Evolutionary conservation across 2,113 vertebrate species (phyloP).

Genomic region (Erythrocercus mccallii): DNA sequence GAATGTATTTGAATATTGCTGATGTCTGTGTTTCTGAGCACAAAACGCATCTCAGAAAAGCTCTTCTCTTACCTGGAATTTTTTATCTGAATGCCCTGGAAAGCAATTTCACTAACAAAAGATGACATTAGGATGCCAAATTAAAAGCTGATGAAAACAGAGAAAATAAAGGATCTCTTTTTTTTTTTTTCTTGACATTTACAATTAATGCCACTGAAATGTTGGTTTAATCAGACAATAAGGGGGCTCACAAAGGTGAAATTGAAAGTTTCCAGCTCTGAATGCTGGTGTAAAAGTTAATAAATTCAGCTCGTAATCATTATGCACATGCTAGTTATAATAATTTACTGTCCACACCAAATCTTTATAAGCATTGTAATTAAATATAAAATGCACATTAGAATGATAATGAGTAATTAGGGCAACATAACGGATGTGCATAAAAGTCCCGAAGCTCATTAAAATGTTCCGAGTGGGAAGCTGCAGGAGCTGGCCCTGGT

Average conservation of each 20-base stretch:
- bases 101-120: conserved; percentile 37
- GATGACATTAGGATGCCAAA: conserved; percentile 14
- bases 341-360: conserved; percentile 82
- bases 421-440: conserved; percentile 77
- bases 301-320: conserved; percentile 77
- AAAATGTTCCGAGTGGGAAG: conserved; percentile 71
- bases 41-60: not conserved
- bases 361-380: conserved; percentile 85
- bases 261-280: conserved; percentile 69
- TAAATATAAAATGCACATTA: conserved; percentile 85
- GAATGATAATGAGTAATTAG: conserved; percentile 82
- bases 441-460: conserved; percentile 76
- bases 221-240: conserved; percentile 75
- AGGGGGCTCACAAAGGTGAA: conserved; percentile 75
- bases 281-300: conserved; percentile 78
- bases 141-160: conserved; percentile 53
- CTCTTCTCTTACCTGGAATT: not conserved
- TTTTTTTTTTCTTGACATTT: conserved; percentile 52
- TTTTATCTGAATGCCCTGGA: not conserved
- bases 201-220: conserved; percentile 67
- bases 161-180: not conserved
- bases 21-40: not conserved
- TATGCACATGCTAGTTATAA: conserved; percentile 77
- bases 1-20: not conserved
- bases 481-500: conserved; percentile 43